Evolutionary conservation across 2,797 vertebrate species (phyloP).

Genomic region (Cichlasoma orientale): DNA sequence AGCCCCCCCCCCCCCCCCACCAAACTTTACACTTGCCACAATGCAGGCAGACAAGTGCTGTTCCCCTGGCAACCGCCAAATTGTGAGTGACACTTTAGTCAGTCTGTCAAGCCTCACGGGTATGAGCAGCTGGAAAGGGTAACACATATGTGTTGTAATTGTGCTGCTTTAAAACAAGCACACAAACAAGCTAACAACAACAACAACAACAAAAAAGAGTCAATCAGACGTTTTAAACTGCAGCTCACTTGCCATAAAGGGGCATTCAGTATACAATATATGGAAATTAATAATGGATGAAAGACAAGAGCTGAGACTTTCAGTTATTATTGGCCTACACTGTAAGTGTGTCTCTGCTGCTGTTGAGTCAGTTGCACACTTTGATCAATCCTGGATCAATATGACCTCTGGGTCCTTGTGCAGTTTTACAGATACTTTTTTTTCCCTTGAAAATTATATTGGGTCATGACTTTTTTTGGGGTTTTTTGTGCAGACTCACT

Average conservation of each 20-base stretch:
- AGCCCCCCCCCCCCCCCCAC: too few species aligned
- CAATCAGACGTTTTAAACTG: background rate
- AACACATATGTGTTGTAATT: conserved; percentile 7
- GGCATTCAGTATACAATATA: conserved; percentile 14
- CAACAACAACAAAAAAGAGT: background rate
- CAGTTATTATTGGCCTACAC: conserved; percentile 29
- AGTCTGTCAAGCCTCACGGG: conserved; percentile 4
- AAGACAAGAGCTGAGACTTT: conserved; percentile 16
- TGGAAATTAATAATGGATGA: conserved; percentile 32
- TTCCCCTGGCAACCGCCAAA: too few species aligned
- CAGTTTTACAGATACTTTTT: conserved; percentile 29
- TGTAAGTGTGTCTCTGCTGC: conserved; percentile 45
- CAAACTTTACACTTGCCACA: too few species aligned
- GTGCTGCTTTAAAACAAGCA: background rate
- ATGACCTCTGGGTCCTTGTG: conserved; percentile 17
- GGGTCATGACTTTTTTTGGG: background rate
- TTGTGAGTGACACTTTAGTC: too few species aligned
- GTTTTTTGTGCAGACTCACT: background rate
- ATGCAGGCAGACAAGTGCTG: too few species aligned
- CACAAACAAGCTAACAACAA: background rate
- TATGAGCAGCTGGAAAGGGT: background rate
- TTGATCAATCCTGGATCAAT: conserved; percentile 57
- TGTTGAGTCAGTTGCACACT: conserved; percentile 38
- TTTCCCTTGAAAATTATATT: conserved; percentile 10
- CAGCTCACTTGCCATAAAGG: background rate